These are phyloP conservation scores for Araneus ventricosus DNA, from an alignment of 1,140 invertebrate genomes.

Conservation along the genomic window DNA sequence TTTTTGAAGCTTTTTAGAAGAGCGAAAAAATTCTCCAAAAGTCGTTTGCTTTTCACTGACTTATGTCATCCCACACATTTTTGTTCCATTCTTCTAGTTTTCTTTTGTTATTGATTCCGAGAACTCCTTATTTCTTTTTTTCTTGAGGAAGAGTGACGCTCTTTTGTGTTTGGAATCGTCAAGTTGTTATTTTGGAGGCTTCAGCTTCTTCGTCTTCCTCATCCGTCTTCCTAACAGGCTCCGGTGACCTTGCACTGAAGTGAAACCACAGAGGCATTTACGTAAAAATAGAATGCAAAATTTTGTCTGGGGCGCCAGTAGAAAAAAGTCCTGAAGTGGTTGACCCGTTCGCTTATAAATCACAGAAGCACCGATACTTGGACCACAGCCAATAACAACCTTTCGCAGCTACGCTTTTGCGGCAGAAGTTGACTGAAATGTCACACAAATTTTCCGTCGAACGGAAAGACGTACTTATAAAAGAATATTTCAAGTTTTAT, in stretches of 20 bases:
- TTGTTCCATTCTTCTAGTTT: not conserved
- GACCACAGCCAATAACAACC: not conserved
- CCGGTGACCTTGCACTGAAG: slow-evolving; percentile 13
- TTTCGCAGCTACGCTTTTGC: not conserved
- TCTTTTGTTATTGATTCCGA: not conserved
- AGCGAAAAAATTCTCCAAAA: not conserved
- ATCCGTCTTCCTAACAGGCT: not conserved
- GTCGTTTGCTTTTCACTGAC: not conserved
- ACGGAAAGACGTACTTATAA: not conserved
- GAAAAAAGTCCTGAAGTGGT: not conserved
- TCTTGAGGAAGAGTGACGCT: not conserved
- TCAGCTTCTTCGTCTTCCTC: not conserved
- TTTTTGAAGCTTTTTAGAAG: too few relatives aligned
- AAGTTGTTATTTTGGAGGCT: not conserved
- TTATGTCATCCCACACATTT: not conserved
- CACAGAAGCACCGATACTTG: not conserved
- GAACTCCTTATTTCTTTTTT: not conserved
- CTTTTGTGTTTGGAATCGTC: not conserved
- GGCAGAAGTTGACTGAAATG: not conserved
- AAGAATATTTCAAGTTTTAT: not conserved
- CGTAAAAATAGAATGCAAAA: slow-evolving; percentile 27
- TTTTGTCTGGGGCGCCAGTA: not conserved
- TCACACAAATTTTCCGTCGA: not conserved
- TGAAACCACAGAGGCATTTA: not conserved
- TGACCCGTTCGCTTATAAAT: slow-evolving; percentile 5